Conservation (phyloP, 2,113 vertebrate genomes). For the Gopherus evgoodei region DNA sequence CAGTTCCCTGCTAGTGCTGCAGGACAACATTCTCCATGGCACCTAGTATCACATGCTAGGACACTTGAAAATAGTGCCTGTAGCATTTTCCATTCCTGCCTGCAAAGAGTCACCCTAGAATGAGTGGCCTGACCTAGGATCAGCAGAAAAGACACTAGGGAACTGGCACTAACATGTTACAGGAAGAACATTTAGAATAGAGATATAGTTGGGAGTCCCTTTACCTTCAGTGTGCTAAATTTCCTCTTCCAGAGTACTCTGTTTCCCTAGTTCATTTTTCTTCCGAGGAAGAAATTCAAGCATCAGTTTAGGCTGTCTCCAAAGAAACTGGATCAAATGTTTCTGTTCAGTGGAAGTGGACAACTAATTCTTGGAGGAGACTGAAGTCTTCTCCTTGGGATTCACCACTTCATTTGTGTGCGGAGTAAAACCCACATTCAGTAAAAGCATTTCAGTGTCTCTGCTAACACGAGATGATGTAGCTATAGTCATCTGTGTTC, state of each 20-base stretch:
- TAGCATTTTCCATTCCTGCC: not conserved
- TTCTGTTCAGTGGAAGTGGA: fast-evolving
- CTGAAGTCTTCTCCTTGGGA: not conserved
- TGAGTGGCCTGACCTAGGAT: not conserved
- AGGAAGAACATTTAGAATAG: not conserved
- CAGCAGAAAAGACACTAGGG: not conserved
- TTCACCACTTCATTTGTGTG: not conserved
- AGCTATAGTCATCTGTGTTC: not conserved
- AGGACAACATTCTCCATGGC: not conserved
- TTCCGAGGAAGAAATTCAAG: not conserved
- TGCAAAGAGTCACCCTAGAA: not conserved
- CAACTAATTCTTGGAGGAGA: not conserved
- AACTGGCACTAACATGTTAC: not conserved
- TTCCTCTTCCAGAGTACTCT: fast-evolving
- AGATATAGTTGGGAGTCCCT: fast-evolving
- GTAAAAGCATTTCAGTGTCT: not conserved
- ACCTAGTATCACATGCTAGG: not conserved
- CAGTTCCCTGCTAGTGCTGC: not conserved
- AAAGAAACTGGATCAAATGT: not conserved
- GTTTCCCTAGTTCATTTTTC: not conserved
- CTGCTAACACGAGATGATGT: not conserved
- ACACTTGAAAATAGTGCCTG: fast-evolving
- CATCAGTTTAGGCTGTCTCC: not conserved
- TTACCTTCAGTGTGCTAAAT: not conserved
- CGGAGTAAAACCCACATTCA: not conserved